phyloP scores from a whole-genome alignment of 2,888 invertebrate species.

The Actias luna region DNA sequence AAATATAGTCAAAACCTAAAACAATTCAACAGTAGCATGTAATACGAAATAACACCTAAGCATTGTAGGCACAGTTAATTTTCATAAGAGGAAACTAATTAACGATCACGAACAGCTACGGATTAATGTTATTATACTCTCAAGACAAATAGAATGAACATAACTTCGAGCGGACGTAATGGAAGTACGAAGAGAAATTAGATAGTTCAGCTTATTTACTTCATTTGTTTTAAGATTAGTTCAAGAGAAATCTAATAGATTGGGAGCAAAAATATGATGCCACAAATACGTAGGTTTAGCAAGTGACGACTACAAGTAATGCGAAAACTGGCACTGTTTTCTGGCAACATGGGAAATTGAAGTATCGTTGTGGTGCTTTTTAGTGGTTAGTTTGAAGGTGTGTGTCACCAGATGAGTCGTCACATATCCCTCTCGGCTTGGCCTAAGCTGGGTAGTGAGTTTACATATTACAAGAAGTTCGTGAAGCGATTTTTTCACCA shows the following conservation, averaged over 20 bases:
- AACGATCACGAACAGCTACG: constrained; percentile 56
- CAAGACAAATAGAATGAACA: constrained; percentile 29
- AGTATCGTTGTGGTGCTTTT: no score
- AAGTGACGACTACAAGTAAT: no score
- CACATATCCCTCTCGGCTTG: no score
- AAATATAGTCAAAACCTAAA: not conserved
- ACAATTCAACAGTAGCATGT: not conserved
- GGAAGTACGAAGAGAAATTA: constrained; percentile 3
- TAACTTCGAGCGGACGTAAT: constrained; percentile 8
- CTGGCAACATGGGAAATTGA: no score
- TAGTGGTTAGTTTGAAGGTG: no score
- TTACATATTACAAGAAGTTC: no score
- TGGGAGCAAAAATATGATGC: not conserved
- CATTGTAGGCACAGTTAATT: constrained; percentile 41
- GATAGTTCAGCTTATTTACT: constrained; percentile 2
- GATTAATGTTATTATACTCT: constrained; percentile 55
- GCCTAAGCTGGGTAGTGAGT: no score
- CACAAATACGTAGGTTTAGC: not conserved
- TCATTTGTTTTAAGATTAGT: not conserved
- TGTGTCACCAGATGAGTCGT: no score
- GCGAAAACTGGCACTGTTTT: no score
- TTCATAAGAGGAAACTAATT: constrained; percentile 60
- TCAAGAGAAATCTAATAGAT: not conserved
- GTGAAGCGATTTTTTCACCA: no score
- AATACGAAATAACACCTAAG: not conserved